Conservation (phyloP, 2,113 vertebrate species). For the Mixornis gularis region DNA sequence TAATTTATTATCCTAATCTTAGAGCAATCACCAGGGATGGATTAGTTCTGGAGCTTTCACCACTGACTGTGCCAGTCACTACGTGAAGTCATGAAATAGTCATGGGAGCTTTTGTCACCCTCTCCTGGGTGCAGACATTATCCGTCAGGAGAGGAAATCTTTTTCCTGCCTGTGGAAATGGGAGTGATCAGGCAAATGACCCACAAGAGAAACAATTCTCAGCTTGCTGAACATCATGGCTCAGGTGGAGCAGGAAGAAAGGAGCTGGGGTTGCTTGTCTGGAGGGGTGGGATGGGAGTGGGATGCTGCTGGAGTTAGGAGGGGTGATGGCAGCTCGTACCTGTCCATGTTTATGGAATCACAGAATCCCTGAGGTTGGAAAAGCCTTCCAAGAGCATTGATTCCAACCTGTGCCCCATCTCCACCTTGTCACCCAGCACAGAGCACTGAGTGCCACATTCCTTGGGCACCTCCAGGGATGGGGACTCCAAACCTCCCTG, state of each 20-base stretch:
- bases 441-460: accelerated
- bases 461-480: not conserved
- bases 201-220: not conserved
- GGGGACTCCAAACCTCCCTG: not conserved
- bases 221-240: not conserved
- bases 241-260: not conserved
- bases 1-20: not conserved
- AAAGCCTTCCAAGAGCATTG: not conserved
- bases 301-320: not conserved
- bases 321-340: not conserved
- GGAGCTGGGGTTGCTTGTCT: not conserved
- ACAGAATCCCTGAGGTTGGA: not conserved
- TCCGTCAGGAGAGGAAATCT: not conserved
- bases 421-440: not conserved
- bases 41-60: not conserved
- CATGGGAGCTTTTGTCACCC: not conserved
- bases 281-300: not conserved
- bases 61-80: not conserved
- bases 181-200: not conserved
- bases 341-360: not conserved
- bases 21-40: not conserved
- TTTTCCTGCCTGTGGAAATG: not conserved
- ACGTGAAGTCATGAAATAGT: not conserved
- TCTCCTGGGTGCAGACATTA: not conserved
- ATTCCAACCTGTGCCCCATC: not conserved